Percentiles rank a stretch among this genome's conserved stretches.
Conservation (phyloP, 2,113 vertebrate genomes). For the Burhinus oedicnemus region DNA sequence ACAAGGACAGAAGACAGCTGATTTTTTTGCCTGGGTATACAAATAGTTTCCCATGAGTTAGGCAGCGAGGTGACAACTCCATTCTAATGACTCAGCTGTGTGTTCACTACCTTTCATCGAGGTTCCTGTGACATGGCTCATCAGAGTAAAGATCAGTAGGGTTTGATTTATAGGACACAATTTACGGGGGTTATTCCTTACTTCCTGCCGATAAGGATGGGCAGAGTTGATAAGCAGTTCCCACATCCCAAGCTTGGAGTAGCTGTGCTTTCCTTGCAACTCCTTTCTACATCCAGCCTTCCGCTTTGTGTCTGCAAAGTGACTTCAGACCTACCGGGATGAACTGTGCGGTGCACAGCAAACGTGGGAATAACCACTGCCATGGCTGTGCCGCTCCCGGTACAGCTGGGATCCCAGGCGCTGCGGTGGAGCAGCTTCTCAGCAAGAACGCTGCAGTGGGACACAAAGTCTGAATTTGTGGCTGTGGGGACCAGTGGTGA, state of each 20-base stretch:
- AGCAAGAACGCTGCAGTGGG: fast-evolving
- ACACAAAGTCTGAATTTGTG: neutral
- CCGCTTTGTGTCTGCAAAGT: neutral
- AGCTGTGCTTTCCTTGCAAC: neutral
- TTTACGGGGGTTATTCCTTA: neutral
- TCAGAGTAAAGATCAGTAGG: fast-evolving
- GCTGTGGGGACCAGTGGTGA: fast-evolving
- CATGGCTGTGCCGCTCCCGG: fast-evolving
- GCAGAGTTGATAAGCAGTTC: neutral
- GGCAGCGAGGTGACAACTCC: neutral
- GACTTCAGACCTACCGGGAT: fast-evolving
- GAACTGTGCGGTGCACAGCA: neutral
- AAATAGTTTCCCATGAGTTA: neutral
- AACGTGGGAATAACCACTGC: fast-evolving
- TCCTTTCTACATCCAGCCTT: neutral
- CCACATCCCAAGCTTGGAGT: neutral
- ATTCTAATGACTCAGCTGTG: neutral
- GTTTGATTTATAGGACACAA: neutral
- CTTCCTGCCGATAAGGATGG: neutral
- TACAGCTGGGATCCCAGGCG: neutral
- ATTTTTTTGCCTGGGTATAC: neutral
- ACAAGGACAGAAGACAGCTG: neutral
- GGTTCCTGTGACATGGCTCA: neutral
- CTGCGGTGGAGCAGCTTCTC: fast-evolving
- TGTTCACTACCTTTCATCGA: neutral